Evolutionary conservation across 2,797 vertebrate species (phyloP), one percentile per base, ranked within the genome.

Genomic region (Eulemur rubriventer): DNA sequence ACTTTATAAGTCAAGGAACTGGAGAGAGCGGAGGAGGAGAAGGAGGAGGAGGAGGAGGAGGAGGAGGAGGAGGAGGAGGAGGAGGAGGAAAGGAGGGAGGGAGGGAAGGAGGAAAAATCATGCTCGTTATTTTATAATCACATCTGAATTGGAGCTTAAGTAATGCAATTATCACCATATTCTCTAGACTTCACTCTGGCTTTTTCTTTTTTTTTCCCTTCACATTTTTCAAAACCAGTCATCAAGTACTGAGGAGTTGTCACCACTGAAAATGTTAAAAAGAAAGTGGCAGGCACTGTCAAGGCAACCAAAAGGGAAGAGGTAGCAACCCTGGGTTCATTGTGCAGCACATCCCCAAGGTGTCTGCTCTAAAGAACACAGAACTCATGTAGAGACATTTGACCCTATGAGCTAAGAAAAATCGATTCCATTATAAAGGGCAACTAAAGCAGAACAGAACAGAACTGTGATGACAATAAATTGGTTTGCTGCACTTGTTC

Each of bases 291-390:
- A 88, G 76, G 13, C 14, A 6, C 14, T 65, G 57, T 38, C 69
- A 46, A 94, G 94, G 48, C 38, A 94, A 48, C 52, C 83, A 8
- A 26, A n/a, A 14, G 41, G 33, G 35, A 69, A 59, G 75, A 41
- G 24, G 1, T 50, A 28, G 76, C 92, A 85, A 96, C 7, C 13
- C 57, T 50, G 59, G 41, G 24, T 17, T 84, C 5, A 11, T 78
- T 69, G 85, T 17, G 75, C 28, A 43, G 78, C 67, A 57, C 8
- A 17, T 82, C 67, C 52, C 89, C 26, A 76, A 73, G 12, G 55
- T 57, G 28, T 85, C 81, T 94, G 67, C 52, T 81, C 14, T 50
- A 85, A 95, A 96, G 72, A 81, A 92, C 95, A 50, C 12, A 61
- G 35, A 78, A 8, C 76, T 55, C 28, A 80, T 1, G 3, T 81